A percentile compares a stretch with the other conserved stretches of the same genome.
These are phyloP conservation scores for Aphidius gifuensis DNA, from an alignment of 1,140 invertebrate genomes.

Conservation along the genomic window DNA sequence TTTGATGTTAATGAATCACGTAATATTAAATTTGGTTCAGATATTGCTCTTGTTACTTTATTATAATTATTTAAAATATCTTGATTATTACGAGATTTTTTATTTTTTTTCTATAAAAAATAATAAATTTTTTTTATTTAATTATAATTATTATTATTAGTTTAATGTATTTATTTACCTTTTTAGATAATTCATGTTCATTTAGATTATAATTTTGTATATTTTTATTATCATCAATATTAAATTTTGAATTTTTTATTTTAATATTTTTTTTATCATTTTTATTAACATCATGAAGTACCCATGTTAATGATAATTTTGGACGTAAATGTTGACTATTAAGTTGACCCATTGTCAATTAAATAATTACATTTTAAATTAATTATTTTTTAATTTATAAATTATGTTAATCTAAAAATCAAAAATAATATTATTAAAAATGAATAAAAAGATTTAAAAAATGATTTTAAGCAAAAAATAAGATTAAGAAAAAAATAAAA, in stretches of 20 bases:
- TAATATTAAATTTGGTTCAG: constrained; percentile 39
- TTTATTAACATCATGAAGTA: constrained; percentile 45
- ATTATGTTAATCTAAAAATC: constrained; percentile 37
- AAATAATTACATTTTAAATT: constrained; percentile 40
- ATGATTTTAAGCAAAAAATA: neutral
- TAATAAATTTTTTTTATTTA: constrained; percentile 25
- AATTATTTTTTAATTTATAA: constrained; percentile 43
- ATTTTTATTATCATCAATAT: constrained; percentile 29
- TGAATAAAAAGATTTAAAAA: neutral
- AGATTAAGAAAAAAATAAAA: neutral
- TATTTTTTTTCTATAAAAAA: constrained; percentile 27
- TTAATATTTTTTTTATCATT: constrained; percentile 23
- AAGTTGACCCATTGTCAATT: constrained; percentile 55
- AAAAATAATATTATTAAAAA: constrained; percentile 3
- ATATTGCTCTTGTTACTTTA: constrained; percentile 42
- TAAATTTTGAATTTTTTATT: constrained; percentile 33
- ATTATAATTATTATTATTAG: constrained; percentile 14
- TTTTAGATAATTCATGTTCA: constrained; percentile 29
- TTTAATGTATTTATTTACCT: constrained; percentile 23
- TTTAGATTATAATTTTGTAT: constrained; percentile 36
- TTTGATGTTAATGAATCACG: constrained; percentile 34
- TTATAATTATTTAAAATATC: too few species aligned
- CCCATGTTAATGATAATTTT: constrained; percentile 69
- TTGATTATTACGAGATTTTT: too few species aligned
- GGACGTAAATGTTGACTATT: constrained; percentile 59